Evolutionary conservation across 2,888 invertebrate genomes (phyloP).

Genomic region (Diogma glabrata): DNA sequence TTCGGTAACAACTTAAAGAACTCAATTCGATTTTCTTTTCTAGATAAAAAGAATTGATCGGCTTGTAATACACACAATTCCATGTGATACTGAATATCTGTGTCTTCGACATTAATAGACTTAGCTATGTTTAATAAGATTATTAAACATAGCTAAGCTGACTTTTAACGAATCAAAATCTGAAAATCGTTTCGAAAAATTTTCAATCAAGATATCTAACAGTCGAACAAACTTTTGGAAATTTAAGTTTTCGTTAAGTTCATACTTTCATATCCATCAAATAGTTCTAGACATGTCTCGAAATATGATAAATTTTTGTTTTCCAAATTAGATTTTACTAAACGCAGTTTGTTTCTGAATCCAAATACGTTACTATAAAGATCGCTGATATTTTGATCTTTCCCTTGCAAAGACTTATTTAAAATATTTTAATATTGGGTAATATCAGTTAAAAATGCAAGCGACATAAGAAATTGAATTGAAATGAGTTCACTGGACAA

Average conservation of each 20-base stretch:
- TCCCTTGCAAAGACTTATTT: conserved; percentile 4
- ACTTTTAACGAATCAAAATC: conserved; percentile 8
- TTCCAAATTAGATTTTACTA: conserved; percentile 1
- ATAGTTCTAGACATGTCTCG: neutral
- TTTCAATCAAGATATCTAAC: conserved; percentile 7
- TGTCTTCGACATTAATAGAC: conserved; percentile 3
- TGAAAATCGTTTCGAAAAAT: conserved; percentile 2
- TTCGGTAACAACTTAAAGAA: neutral
- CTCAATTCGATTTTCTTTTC: conserved; percentile 1
- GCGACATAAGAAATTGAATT: conserved; percentile 1
- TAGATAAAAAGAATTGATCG: neutral
- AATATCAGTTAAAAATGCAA: conserved; percentile 5
- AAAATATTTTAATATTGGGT: conserved; percentile 5
- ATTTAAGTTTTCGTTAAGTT: conserved; percentile 7
- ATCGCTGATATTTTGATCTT: neutral
- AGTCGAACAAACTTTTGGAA: conserved; percentile 8
- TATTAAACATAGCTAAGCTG: conserved; percentile 6
- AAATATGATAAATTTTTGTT: too few relatives aligned
- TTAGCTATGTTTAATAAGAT: too few relatives aligned
- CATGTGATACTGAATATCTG: conserved; percentile 1
- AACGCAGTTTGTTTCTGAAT: neutral
- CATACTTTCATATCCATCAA: neutral
- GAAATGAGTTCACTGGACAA: neutral
- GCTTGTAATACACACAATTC: neutral
- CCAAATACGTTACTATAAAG: conserved; percentile 1